A percentile compares a stretch with the other conserved stretches of the same genome.
Conservation (phyloP, 92 coral and sea anemone genomes). For the Zoanthus solanderi region DNA sequence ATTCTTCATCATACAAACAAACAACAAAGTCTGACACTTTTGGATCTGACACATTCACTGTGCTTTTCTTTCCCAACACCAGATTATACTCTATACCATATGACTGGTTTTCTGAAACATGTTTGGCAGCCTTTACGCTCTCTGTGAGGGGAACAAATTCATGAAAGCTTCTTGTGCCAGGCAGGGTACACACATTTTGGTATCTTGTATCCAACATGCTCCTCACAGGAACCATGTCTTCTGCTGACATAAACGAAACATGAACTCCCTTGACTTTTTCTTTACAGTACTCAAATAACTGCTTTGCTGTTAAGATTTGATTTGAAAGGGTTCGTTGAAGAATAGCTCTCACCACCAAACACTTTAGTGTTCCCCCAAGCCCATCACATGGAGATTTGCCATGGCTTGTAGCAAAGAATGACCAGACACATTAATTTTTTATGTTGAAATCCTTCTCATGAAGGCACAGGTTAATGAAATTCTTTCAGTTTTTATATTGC, state of each 20-base stretch:
- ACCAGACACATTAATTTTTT: conserved; percentile 42
- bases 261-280: conserved; percentile 52
- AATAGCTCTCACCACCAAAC: conserved; percentile 50
- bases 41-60: conserved; percentile 7
- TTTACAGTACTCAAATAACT: conserved; percentile 60
- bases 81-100: conserved; percentile 22
- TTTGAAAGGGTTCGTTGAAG: conserved; percentile 53
- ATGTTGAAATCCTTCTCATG: conserved; percentile 58
- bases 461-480: conserved; percentile 57
- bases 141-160: background rate
- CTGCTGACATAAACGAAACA: conserved; percentile 56
- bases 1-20: conserved; percentile 41
- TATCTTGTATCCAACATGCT: conserved; percentile 50
- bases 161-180: background rate
- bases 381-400: conserved; percentile 64
- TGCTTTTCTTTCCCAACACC: conserved; percentile 27
- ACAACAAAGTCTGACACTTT: conserved; percentile 44
- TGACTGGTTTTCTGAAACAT: background rate
- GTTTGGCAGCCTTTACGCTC: background rate
- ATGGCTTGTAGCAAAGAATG: conserved; percentile 64
- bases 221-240: conserved; percentile 58
- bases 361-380: conserved; percentile 45
- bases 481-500: conserved; percentile 48
- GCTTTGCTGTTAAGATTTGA: conserved; percentile 58
- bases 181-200: conserved; percentile 15